A percentile compares a stretch with the other conserved stretches of the same genome.
phyloP scores from a whole-genome alignment of 2,797 vertebrate species.

The Oreonectes daqikongensis region DNA sequence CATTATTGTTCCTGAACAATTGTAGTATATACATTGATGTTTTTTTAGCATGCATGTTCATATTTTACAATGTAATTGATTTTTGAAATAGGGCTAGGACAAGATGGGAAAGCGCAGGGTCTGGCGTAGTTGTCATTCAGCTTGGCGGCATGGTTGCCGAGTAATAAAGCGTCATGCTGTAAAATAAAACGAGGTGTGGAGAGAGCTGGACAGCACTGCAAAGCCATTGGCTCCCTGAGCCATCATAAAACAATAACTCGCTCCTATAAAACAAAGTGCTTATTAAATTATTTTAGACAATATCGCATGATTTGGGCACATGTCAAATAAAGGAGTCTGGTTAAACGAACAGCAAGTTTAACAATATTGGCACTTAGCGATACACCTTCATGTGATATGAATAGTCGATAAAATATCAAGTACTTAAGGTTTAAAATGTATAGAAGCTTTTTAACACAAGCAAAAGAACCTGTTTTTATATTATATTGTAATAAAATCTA shows the following conservation, averaged over 20 bases:
- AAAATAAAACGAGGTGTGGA: constrained; percentile 77
- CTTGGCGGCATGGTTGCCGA: constrained; percentile 55
- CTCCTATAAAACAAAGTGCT: constrained; percentile 75
- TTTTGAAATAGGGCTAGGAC: constrained; percentile 17
- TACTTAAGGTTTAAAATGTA: not conserved
- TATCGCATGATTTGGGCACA: constrained; percentile 64
- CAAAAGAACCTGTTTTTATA: not conserved
- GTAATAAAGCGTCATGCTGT: constrained; percentile 68
- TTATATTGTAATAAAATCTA: not conserved
- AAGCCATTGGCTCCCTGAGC: constrained; percentile 69
- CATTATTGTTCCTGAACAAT: not conserved
- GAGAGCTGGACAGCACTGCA: constrained; percentile 71
- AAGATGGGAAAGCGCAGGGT: constrained; percentile 28
- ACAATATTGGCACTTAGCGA: not conserved
- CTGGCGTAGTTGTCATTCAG: constrained; percentile 60
- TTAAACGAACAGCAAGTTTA: not conserved
- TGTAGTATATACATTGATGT: not conserved
- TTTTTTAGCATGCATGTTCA: not conserved
- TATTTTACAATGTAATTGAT: not conserved
- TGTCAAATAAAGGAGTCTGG: constrained; percentile 33
- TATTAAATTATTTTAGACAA: constrained; percentile 80
- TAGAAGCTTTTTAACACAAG: not conserved
- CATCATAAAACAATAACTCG: constrained; percentile 76
- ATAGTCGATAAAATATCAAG: not conserved
- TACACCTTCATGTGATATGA: not conserved